Evolutionary conservation across 2,888 invertebrate species (phyloP).

Genomic region (Epirrita christyi): DNA sequence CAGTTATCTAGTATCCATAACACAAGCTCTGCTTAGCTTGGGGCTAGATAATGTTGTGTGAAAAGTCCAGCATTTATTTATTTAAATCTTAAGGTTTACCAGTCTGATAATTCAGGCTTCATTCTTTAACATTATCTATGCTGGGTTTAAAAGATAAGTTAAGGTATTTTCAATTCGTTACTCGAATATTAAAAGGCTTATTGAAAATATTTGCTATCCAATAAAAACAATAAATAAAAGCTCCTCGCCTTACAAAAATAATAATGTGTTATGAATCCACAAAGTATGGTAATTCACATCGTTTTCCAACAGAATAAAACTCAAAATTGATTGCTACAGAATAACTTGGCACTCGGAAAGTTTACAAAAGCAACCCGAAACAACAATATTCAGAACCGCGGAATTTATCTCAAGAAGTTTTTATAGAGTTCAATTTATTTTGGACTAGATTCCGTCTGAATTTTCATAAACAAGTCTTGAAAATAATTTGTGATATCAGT

Average conservation of each 20-base stretch:
- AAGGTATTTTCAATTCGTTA: no score
- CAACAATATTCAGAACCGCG: conserved; percentile 33
- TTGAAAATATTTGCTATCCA: conserved; percentile 11
- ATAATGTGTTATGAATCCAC: conserved; percentile 19
- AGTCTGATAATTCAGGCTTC: no score
- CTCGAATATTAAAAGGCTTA: not conserved
- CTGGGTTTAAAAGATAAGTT: no score
- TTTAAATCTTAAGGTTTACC: no score
- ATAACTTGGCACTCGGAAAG: conserved; percentile 37
- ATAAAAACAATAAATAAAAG: conserved; percentile 14
- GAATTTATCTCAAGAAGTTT: conserved; percentile 38
- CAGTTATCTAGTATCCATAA: no score
- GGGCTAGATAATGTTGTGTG: no score
- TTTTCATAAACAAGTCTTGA: conserved; percentile 31
- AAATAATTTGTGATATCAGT: no score
- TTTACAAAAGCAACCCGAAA: conserved; percentile 36
- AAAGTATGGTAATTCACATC: conserved; percentile 23
- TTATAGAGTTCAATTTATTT: conserved; percentile 38
- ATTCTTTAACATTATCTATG: no score
- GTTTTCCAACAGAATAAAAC: conserved; percentile 25
- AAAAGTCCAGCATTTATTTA: no score
- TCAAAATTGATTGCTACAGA: conserved; percentile 31
- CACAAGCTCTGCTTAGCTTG: no score
- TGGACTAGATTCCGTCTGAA: conserved; percentile 28
- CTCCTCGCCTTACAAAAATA: conserved; percentile 8